These are phyloP conservation scores for Drosophila paucipuncta DNA, from an alignment of 2,888 invertebrate genomes.

Conservation along the genomic window DNA sequence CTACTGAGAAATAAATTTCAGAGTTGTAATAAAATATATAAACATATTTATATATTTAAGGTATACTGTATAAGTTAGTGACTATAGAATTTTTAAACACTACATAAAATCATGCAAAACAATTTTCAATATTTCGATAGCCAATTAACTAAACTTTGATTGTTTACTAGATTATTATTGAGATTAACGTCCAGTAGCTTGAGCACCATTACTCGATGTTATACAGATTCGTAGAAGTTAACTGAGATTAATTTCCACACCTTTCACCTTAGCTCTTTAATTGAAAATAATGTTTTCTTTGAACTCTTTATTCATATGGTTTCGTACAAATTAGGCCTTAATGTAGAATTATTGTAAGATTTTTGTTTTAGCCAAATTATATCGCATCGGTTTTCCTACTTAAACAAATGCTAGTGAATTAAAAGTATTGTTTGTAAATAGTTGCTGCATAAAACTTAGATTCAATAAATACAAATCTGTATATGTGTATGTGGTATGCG, in stretches of 20 bases:
- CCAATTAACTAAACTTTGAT: not conserved
- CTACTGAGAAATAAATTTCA: too few relatives aligned
- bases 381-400: conserved; percentile 43
- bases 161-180: not conserved
- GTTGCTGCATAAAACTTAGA: conserved; percentile 27
- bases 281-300: conserved; percentile 34
- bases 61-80: not conserved
- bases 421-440: conserved; percentile 52
- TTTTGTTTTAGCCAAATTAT: conserved; percentile 56
- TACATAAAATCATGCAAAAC: not conserved
- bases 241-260: not conserved
- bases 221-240: not conserved
- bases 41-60: not conserved
- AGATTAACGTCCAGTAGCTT: not conserved
- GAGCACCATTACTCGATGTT: not conserved
- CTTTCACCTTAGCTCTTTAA: not conserved
- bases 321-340: conserved; percentile 34
- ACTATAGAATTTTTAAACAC: not conserved
- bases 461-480: conserved; percentile 44
- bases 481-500: conserved; percentile 16
- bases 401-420: conserved; percentile 38
- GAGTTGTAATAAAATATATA: not conserved
- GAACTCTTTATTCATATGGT: conserved; percentile 63
- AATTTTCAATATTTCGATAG: not conserved
- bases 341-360: conserved; percentile 57